Evolutionary conservation across 2,113 vertebrate genomes (phyloP), one percentile per base, ranked within the genome.

Genomic region (Ictalurus punctatus): DNA sequence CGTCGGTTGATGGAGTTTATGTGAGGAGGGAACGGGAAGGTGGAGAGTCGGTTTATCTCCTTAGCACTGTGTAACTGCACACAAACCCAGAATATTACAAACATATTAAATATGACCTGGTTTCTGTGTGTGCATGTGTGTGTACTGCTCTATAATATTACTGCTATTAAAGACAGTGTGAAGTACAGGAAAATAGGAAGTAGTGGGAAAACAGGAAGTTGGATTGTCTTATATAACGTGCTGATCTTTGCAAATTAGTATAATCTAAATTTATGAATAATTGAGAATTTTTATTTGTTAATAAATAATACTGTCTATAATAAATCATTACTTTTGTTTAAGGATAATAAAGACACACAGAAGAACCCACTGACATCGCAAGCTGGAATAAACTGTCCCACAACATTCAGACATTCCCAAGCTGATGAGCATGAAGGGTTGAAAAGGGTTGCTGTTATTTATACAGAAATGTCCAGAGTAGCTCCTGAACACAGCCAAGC

Each of bases 21-120:
- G 14, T 97, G 97, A 8, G 98, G 98, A 1, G 98, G 98, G 84
- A 99, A 99, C 10, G 98, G 96, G 80, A 98, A 97, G 6, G 96
- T 98, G 61, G 98, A 99, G 19, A 99, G 97, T 0, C 98, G 95
- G 90, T 99, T 99, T 92, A 99, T 98, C 73, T 98, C 97, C 94
- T 97, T 98, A 91, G 98, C 97, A 0, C 92, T 95, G 87, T 97
- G 80, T 59, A 37, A 52, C 90, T 91, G 27, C n/a, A 87, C 85
- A 91, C 69, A 88, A 14, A 86, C 76, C n/a, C 1, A 44, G 71
- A 40, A 48, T 16, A 48, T 25, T 12, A 78, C 21, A 78, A 44
- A 34, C 34, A 34, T 34, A 34, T 34, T 34, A 34, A 34, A 34
- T 34, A 34, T 34, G 34, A 34, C 34, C 34, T 34, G 34, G 34